Percentiles rank a stretch among this genome's conserved stretches.
These are phyloP conservation scores for Tethea ocularis DNA, from an alignment of 2,888 invertebrate species.

Conservation along the genomic window DNA sequence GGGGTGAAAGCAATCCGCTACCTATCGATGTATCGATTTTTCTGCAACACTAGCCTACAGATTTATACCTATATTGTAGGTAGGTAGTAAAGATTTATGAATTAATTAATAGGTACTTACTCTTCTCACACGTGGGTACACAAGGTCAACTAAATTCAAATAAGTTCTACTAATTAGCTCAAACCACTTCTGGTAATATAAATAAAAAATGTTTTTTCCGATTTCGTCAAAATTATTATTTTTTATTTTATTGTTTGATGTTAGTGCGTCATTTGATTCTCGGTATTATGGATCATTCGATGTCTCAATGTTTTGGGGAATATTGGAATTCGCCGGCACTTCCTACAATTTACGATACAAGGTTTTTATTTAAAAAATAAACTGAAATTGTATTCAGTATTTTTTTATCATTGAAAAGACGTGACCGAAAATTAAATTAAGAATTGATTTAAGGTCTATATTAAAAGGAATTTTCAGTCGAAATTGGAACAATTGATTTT, in stretches of 20 bases:
- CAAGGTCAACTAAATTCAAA: neutral
- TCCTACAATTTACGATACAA: neutral
- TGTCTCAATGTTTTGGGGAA: neutral
- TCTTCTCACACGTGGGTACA: neutral
- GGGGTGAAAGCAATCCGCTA: too few relatives aligned
- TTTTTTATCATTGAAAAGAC: too few relatives aligned
- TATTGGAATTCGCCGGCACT: neutral
- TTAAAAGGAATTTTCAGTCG: too few relatives aligned
- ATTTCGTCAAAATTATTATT: neutral
- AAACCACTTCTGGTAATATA: neutral
- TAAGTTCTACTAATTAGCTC: neutral
- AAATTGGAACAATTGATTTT: too few relatives aligned
- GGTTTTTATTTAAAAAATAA: neutral
- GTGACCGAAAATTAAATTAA: too few relatives aligned
- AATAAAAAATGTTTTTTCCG: neutral
- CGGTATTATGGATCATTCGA: neutral
- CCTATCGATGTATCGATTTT: too few relatives aligned
- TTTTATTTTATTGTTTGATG: neutral
- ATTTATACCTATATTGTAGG: too few relatives aligned
- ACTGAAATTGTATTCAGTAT: too few relatives aligned
- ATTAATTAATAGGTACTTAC: too few relatives aligned
- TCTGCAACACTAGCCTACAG: too few relatives aligned
- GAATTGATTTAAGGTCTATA: too few relatives aligned
- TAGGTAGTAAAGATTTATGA: too few relatives aligned
- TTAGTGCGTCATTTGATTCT: slow-evolving; percentile 2